Evolutionary conservation across 2,113 vertebrate genomes (phyloP).

Genomic region (Chaetura pelagica): DNA sequence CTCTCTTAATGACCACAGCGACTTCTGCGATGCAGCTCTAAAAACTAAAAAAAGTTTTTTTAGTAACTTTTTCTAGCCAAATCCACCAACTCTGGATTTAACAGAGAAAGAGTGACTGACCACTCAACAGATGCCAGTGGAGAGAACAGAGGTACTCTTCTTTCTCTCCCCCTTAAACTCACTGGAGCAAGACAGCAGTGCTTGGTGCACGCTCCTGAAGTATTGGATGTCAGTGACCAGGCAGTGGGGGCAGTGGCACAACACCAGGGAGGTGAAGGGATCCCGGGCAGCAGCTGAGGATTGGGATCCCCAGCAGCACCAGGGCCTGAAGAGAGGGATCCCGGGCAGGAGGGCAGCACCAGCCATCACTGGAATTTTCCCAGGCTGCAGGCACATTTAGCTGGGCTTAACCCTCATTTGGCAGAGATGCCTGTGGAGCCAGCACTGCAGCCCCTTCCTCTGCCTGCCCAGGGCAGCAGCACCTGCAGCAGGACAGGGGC

Average conservation of each 20-base stretch:
- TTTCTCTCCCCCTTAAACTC: neutral
- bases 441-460: neutral
- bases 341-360: neutral
- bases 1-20: neutral
- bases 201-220: neutral
- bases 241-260: neutral
- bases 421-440: fast-evolving
- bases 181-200: neutral
- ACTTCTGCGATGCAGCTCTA: neutral
- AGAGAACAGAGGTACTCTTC: fast-evolving
- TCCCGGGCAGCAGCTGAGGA: neutral
- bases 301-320: fast-evolving
- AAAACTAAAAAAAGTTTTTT: neutral
- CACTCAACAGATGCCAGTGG: neutral
- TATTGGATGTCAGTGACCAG: neutral
- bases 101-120: no score
- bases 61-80: neutral
- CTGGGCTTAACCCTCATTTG: neutral
- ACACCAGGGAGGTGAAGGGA: neutral
- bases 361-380: neutral
- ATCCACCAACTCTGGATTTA: neutral
- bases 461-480: neutral
- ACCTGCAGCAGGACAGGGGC: neutral
- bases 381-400: neutral
- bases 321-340: no score